Base-by-base conservation (phyloP, 2,113 vertebrate species). In the Eclectus roratus region DNA sequence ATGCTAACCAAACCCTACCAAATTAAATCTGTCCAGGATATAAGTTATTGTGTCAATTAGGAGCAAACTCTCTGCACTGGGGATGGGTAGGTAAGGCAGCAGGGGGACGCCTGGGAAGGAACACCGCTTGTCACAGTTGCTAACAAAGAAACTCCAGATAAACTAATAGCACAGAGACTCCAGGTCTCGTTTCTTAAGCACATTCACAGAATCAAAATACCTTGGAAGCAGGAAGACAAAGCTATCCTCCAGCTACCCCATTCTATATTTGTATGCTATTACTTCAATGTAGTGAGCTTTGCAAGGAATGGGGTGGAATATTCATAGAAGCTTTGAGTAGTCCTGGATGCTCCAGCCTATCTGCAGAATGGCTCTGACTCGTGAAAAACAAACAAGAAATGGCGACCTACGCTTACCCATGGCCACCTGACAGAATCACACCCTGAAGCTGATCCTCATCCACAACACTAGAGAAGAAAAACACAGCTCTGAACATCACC, bases 341-440 rank as follows among this genome's bases (percentile, higher is more conserved):
- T 13, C 27, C 66, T 37, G 41, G 47, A 66, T 7, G 9, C 27
- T 65, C 61, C 60, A 53, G 69, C 14, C 4, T 10, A 77, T 33
- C 44, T 47, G 18, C 35, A 52, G 53, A 44, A 49, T 7, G 12
- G 66, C 25, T 5, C 29, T 25, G 28, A 49, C 55, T 69, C 18
- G 0, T 1, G 3, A 17, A 27, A 25, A 47, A 33, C 10, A 17
- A 39, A 15, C 44, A 10, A 11, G 1, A 58, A 74, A 49, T 0
- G 3, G 33, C 27, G 78, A 58, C 17, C 52, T 43, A 12, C 5
- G 6, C 14, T 24, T 39, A 17, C 1, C 33, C 8, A 8, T 2
- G 3, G 41, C 29, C 10, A 58, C n/a, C 60, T 33, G 77, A 47
- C 13, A 63, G 44, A 66, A 49, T 55, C 46, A 21, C 44, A 69